Percentiles rank a stretch among this genome's conserved stretches.
phyloP scores from a whole-genome alignment of 2,113 vertebrate genomes.

The Nematolebias whitei region DNA sequence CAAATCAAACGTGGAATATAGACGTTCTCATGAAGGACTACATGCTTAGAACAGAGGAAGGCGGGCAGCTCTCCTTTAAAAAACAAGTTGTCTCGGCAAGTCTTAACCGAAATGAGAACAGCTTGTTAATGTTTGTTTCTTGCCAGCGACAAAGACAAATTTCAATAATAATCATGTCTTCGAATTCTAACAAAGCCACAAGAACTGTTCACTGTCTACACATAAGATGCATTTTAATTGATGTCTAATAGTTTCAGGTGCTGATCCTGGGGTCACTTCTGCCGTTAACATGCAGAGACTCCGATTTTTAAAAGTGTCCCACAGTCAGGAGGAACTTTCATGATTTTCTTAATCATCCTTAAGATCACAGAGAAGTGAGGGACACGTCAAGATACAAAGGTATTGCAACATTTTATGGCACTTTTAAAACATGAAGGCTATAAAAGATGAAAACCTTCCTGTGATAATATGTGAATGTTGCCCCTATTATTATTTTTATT shows the following conservation, averaged over 20 bases:
- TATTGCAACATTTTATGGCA: neutral
- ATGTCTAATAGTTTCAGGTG: slow-evolving; percentile 37
- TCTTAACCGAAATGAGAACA: slow-evolving; percentile 1
- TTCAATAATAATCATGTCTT: slow-evolving; percentile 21
- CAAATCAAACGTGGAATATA: slow-evolving; percentile 24
- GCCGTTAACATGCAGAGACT: slow-evolving; percentile 53
- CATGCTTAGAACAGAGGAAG: slow-evolving; percentile 24
- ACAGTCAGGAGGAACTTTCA: slow-evolving; percentile 8
- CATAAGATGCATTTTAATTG: slow-evolving; percentile 37
- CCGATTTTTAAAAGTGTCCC: slow-evolving; percentile 52
- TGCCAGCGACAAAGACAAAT: slow-evolving; percentile 6
- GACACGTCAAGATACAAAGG: neutral
- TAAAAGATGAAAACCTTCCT: neutral
- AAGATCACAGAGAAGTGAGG: slow-evolving; percentile 19
- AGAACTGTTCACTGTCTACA: slow-evolving; percentile 47
- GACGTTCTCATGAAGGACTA: slow-evolving; percentile 34
- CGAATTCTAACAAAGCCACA: slow-evolving; percentile 37
- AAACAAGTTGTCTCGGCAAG: slow-evolving; percentile 22
- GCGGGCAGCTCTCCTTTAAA: slow-evolving; percentile 37
- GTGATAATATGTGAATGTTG: too few relatives aligned
- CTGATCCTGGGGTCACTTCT: slow-evolving; percentile 47
- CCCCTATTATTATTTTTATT: too few relatives aligned
- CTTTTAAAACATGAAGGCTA: neutral
- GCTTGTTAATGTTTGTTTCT: neutral
- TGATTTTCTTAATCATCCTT: slow-evolving; percentile 28